Conservation (phyloP, 2,888 invertebrate genomes). For the Harmothoe impar region DNA sequence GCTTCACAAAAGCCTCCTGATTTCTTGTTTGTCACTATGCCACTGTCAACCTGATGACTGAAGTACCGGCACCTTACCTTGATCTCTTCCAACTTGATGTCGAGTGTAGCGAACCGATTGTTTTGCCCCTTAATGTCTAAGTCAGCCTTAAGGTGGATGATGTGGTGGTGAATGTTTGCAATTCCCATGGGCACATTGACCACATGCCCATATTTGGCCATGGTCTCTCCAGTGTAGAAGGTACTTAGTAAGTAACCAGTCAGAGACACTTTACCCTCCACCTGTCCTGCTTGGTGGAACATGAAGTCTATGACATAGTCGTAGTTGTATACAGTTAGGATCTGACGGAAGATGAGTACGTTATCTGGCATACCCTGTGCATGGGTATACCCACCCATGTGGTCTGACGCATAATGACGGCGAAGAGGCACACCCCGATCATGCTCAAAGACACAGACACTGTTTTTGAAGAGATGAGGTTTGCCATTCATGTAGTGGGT, state of each 20-base stretch:
- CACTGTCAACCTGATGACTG: too few relatives aligned
- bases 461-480: not conserved
- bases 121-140: not conserved
- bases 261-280: conserved; percentile 75
- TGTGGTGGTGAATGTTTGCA: conserved; percentile 11
- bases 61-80: too few relatives aligned
- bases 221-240: not conserved
- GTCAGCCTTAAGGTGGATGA: not conserved
- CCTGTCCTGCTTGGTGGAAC: conserved; percentile 79
- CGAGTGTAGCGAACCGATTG: conserved; percentile 26
- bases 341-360: conserved; percentile 75
- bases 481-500: conserved; percentile 74
- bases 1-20: too few relatives aligned
- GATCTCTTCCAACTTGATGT: conserved; percentile 70
- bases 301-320: conserved; percentile 80
- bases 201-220: not conserved
- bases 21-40: too few relatives aligned
- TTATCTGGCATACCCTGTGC: conserved; percentile 76
- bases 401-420: conserved; percentile 71
- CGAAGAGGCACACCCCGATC: conserved; percentile 76
- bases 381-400: not conserved
- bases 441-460: conserved; percentile 78
- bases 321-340: conserved; percentile 76
- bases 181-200: not conserved
- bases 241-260: conserved; percentile 78